Conservation (phyloP, 2,797 vertebrate species). For the Gymnothorax javanicus region DNA sequence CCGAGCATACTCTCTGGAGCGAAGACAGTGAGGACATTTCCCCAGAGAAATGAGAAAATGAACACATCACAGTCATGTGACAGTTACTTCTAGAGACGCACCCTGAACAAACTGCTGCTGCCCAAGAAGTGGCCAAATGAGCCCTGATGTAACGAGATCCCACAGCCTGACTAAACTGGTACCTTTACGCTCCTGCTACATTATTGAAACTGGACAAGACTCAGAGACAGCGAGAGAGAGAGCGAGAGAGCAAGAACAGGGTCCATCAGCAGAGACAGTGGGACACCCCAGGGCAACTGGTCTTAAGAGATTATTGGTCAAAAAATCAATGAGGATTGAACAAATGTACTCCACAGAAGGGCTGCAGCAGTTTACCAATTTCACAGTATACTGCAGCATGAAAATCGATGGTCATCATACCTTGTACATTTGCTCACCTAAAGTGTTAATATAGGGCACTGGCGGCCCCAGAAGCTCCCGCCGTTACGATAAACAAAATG, state of each 20-base stretch:
- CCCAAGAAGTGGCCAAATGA: conserved; percentile 1
- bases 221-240: neutral
- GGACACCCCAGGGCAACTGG: too few relatives aligned
- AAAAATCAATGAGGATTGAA: too few relatives aligned
- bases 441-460: too few relatives aligned
- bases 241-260: neutral
- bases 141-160: conserved; percentile 34
- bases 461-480: too few relatives aligned
- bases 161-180: conserved; percentile 31
- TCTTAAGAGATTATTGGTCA: too few relatives aligned
- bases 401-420: too few relatives aligned
- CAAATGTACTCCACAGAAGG: too few relatives aligned
- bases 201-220: conserved; percentile 30
- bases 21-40: neutral
- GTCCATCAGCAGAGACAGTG: neutral
- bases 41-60: neutral
- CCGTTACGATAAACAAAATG: too few relatives aligned
- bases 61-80: neutral
- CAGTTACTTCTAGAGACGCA: neutral
- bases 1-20: neutral
- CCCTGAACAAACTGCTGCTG: neutral
- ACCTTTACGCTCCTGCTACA: conserved; percentile 15
- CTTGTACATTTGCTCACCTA: too few relatives aligned
- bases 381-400: too few relatives aligned
- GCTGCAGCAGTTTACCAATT: too few relatives aligned